A percentile compares a stretch with the other conserved stretches of the same genome.
phyloP scores from a whole-genome alignment of 2,113 vertebrate genomes.

The Galemys pyrenaicus region DNA sequence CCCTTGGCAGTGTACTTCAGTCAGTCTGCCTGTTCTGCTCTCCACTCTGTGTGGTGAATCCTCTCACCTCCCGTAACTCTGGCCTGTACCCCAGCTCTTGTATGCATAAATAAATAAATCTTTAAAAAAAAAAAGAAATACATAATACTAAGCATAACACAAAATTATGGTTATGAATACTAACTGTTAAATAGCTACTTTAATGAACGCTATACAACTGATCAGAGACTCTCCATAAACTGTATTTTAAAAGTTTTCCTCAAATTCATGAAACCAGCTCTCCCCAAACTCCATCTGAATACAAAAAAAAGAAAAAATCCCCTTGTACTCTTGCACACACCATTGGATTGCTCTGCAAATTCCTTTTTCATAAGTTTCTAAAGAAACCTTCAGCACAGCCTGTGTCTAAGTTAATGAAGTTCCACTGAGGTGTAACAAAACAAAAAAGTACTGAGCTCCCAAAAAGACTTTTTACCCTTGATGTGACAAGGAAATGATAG shows the following conservation, averaged over 20 bases:
- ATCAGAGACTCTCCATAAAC: background rate
- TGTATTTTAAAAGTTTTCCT: background rate
- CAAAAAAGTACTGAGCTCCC: background rate
- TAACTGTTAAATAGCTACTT: background rate
- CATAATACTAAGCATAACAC: background rate
- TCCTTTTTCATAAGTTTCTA: background rate
- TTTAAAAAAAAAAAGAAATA: too few relatives aligned
- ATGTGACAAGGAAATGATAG: background rate
- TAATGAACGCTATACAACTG: background rate
- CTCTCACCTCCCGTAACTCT: too few relatives aligned
- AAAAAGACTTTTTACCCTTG: slow-evolving; percentile 28
- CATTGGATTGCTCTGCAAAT: background rate
- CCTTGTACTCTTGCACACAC: background rate
- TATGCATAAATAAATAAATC: too few relatives aligned
- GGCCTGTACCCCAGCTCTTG: too few relatives aligned
- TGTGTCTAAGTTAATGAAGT: slow-evolving; percentile 25
- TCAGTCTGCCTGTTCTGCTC: too few relatives aligned
- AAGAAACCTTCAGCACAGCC: background rate
- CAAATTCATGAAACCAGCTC: background rate
- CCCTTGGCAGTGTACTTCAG: too few relatives aligned
- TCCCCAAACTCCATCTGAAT: background rate
- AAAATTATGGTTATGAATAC: slow-evolving; percentile 4
- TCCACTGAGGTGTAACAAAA: background rate
- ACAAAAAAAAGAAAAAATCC: background rate
- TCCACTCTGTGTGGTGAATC: too few relatives aligned